A percentile compares a stretch with the other conserved stretches of the same genome.
Evolutionary conservation across 2,797 vertebrate genomes (phyloP).

Genomic region (Rhinogobio ventralis): DNA sequence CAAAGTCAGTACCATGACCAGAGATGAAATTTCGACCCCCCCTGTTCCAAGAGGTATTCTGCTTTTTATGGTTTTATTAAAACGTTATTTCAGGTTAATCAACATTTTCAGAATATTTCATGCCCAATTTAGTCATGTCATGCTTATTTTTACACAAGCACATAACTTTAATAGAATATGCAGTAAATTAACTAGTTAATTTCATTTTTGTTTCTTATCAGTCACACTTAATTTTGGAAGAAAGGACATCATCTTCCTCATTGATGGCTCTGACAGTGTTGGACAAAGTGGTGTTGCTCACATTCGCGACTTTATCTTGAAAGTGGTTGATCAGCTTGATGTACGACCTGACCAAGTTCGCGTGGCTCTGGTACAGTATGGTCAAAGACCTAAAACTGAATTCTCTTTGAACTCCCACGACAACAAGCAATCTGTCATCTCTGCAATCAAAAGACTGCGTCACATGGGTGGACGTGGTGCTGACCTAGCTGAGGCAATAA

Average conservation of each 20-base stretch:
- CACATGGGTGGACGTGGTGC: constrained; percentile 84
- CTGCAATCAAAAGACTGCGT: constrained; percentile 84
- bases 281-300: constrained; percentile 78
- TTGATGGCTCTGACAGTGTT: constrained; percentile 88
- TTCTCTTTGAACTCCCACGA: constrained; percentile 86
- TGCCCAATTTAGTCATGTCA: not conserved
- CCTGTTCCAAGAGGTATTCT: constrained; percentile 62
- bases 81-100: not conserved
- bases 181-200: constrained; percentile 1
- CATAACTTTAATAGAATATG: not conserved
- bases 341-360: constrained; percentile 86
- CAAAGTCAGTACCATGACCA: constrained; percentile 82
- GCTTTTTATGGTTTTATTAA: constrained; percentile 39
- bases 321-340: constrained; percentile 84
- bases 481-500: constrained; percentile 85
- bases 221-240: constrained; percentile 73
- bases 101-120: not conserved
- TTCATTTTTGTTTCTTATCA: constrained; percentile 2
- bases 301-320: constrained; percentile 89
- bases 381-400: constrained; percentile 80
- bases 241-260: constrained; percentile 92
- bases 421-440: constrained; percentile 79
- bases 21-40: constrained; percentile 63
- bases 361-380: constrained; percentile 88
- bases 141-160: not conserved